phyloP scores from a whole-genome alignment of 2,888 invertebrate genomes.

The Philereme transversata region DNA sequence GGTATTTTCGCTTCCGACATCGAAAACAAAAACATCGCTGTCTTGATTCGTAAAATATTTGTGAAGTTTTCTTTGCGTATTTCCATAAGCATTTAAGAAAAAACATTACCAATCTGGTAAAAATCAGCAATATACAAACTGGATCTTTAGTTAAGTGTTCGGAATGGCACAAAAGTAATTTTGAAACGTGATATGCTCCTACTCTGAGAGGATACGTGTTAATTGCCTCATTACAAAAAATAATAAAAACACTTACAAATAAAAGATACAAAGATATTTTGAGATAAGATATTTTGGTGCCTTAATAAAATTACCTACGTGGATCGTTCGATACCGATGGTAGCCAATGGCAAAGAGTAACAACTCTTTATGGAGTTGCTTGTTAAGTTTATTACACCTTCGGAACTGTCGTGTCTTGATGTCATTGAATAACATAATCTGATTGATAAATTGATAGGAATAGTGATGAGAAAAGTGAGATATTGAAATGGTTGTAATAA shows the following conservation, averaged over 20 bases:
- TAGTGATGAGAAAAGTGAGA: not conserved
- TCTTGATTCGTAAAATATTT: not conserved
- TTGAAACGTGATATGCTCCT: not conserved
- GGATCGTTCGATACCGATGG: slow-evolving; percentile 20
- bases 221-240: slow-evolving; percentile 8
- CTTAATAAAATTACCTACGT: slow-evolving; percentile 2
- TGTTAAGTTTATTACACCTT: slow-evolving; percentile 44
- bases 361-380: slow-evolving; percentile 44
- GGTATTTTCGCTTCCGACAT: slow-evolving; percentile 6
- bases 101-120: too few species aligned
- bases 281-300: slow-evolving; percentile 8
- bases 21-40: not conserved
- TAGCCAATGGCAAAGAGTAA: slow-evolving; percentile 45
- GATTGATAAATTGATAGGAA: slow-evolving; percentile 19
- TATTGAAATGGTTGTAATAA: not conserved
- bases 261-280: slow-evolving; percentile 8
- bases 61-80: too few species aligned
- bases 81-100: too few species aligned
- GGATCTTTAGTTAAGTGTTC: too few species aligned
- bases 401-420: slow-evolving; percentile 24
- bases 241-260: not conserved
- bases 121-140: too few species aligned
- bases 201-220: slow-evolving; percentile 1
- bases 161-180: too few species aligned
- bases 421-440: slow-evolving; percentile 26